These are phyloP conservation scores for Pediacus dermestoides DNA, from an alignment of 2,888 invertebrate species.

Conservation along the genomic window DNA sequence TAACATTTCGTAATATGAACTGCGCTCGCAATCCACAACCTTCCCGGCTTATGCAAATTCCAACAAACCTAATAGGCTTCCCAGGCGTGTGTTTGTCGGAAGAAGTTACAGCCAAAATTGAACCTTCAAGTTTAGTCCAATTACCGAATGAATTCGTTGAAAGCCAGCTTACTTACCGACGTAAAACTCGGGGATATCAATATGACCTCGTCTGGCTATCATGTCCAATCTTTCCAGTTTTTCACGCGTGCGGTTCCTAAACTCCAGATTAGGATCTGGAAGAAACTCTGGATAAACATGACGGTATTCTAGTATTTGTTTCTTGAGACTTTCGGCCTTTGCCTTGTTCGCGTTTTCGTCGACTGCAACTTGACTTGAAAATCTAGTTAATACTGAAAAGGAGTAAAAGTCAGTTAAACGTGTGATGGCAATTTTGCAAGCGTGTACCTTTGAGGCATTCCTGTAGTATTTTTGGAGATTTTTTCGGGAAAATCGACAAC, in stretches of 20 bases:
- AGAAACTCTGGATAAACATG: slow-evolving; percentile 88
- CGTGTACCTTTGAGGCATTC: no score
- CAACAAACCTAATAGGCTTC: slow-evolving; percentile 82
- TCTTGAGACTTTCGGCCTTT: slow-evolving; percentile 17
- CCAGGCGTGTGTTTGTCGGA: slow-evolving; percentile 82
- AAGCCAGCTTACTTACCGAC: slow-evolving; percentile 74
- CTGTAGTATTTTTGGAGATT: no score
- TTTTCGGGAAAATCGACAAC: no score
- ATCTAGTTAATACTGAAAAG: slow-evolving; percentile 2
- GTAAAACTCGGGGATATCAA: slow-evolving; percentile 97
- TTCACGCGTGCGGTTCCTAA: slow-evolving; percentile 78
- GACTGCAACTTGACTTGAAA: slow-evolving; percentile 2
- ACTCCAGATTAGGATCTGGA: slow-evolving; percentile 76
- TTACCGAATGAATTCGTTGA: slow-evolving; percentile 38
- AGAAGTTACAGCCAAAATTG: slow-evolving; percentile 81
- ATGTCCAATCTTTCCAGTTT: slow-evolving; percentile 90
- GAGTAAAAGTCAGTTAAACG: background rate
- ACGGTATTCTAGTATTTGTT: slow-evolving; percentile 55
- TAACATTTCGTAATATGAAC: slow-evolving; percentile 87
- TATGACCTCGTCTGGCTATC: slow-evolving; percentile 73
- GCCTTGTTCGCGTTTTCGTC: background rate
- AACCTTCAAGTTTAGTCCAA: slow-evolving; percentile 58
- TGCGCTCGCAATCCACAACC: slow-evolving; percentile 79
- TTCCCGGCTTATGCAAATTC: slow-evolving; percentile 87
- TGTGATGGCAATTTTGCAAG: no score